Evolutionary conservation across 2,797 vertebrate species (phyloP), one percentile per base, ranked within the genome.

Genomic region (Tokudaia muenninki): DNA sequence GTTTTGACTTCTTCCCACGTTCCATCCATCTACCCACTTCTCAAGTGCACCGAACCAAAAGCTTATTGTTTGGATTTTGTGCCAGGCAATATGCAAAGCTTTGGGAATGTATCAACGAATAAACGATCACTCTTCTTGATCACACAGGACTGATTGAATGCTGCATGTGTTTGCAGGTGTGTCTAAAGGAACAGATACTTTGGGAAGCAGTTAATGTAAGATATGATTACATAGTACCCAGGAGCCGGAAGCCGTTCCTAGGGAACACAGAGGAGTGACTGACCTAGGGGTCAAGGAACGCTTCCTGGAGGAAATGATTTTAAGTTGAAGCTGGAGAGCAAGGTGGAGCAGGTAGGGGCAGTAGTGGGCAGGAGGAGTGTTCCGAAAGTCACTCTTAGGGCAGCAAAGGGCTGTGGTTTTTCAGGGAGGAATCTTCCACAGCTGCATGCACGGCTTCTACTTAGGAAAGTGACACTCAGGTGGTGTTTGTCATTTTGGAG

Each of bases 111-210:
- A 78, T 50, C 29, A 87, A 6, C 50, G 84, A 87, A 52, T 2
- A 95, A 87, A 94, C 92, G 61, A 74, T 10, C 10, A 72, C n/a
- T 12, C 83, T 78, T 87, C 80, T 90, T 94, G 50, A 65, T 50
- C 19, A 91, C 55, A 67, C 0, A 17, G 78, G 61, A 16, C 14
- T 24, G 59, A 75, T 6, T 44, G 34, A 84, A n/a, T 57, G 24
- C 3, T 16, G 5, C 47, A 3, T 80, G 24, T 50, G 22, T 44
- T 26, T 74, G 24, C 34, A 13, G 21, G 24, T 26, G 16, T 80
- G 14, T 14, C 37, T 84, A 93, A 37, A 67, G 55, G 59, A 87
- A 57, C n/a, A 89, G 31, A 52, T 82, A 24, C 50, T 88, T 47
- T 50, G 11, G 29, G 13, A 77, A 89, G 34, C 16, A 34, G 83